Evolutionary conservation across 2,888 invertebrate genomes (phyloP).

Genomic region (Phalera bucephala): DNA sequence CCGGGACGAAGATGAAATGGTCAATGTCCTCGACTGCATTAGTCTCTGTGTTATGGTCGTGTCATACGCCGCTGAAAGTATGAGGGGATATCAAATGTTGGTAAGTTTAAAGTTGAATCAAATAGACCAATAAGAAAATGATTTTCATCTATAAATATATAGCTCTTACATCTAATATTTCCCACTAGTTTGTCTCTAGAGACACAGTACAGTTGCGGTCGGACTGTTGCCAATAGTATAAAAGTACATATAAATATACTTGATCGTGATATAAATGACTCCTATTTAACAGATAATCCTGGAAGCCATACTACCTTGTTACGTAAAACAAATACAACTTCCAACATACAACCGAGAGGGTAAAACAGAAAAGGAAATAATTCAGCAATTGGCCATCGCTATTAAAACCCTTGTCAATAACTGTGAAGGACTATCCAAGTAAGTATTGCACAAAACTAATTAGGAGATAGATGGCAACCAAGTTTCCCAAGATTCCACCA

Average conservation of each 20-base stretch:
- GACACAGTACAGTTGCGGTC: too few relatives aligned
- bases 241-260: too few relatives aligned
- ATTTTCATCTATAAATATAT: too few relatives aligned
- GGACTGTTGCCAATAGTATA: too few relatives aligned
- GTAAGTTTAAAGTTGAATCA: constrained; percentile 84
- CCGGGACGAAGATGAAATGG: constrained; percentile 98
- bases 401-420: constrained; percentile 98
- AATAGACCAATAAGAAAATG: too few relatives aligned
- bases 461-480: too few relatives aligned
- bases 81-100: constrained; percentile 95
- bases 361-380: constrained; percentile 96
- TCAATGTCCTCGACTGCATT: constrained; percentile 97
- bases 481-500: too few relatives aligned
- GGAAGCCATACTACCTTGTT: constrained; percentile 98
- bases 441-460: too few relatives aligned
- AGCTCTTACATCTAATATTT: too few relatives aligned
- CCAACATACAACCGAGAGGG: constrained; percentile 95
- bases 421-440: constrained; percentile 98
- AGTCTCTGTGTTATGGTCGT: constrained; percentile 99
- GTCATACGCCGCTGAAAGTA: constrained; percentile 98
- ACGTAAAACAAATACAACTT: constrained; percentile 95
- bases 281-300: constrained; percentile 89
- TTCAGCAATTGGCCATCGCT: constrained; percentile 96
- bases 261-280: too few relatives aligned
- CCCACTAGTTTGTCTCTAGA: too few relatives aligned